Evolutionary conservation across 2,113 vertebrate genomes (phyloP), one percentile per base, ranked within the genome.

Genomic region (Gasterosteus aculeatus): DNA sequence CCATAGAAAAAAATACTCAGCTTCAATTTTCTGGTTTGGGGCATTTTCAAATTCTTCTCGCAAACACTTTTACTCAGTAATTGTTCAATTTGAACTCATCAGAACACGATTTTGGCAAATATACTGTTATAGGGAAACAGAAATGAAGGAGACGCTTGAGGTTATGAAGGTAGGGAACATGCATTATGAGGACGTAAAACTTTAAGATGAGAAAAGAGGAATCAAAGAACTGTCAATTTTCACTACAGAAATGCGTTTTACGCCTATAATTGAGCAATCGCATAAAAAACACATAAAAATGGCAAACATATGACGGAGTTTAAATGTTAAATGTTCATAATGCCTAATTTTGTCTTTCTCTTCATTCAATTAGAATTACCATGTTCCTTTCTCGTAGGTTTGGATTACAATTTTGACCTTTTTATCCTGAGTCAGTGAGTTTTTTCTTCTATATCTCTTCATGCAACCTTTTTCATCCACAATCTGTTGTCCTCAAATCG

Each of bases 51-150:
- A 85, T 35, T 22, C n/a, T 68, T 75, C 44, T 56, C 75, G 47
- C 60, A 58, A 77, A 79, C 38, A 58, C 64, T 83, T 76, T 81
- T 41, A 10, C 59, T 46, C 56, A 29, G 72, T 84, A 82, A 85
- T 84, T 87, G 80, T 67, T 78, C 82, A 85, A 75, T 87, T 86
- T 69, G 42, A 74, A 54, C 53, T 65, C 33, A 70, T 80, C 74
- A 85, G 53, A 80, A 70, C 8, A 5, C 78, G 66, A 77, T 67
- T 80, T 75, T 66, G 19, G 46, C 42, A 77, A 81, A 83, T 77
- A 39, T 18, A 76, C 11, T 80, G 65, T 72, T 65, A 58, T 73
- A 38, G 51, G 62, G 61, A 69, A 75, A 69, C 65, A 69, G 61
- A 79, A 85, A 85, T 83, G 78, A 80, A 61, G 39, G 51, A 80